Evolutionary conservation across 2,113 vertebrate genomes (phyloP), one percentile per base, ranked within the genome.

Genomic region (Hiodon tergisus): DNA sequence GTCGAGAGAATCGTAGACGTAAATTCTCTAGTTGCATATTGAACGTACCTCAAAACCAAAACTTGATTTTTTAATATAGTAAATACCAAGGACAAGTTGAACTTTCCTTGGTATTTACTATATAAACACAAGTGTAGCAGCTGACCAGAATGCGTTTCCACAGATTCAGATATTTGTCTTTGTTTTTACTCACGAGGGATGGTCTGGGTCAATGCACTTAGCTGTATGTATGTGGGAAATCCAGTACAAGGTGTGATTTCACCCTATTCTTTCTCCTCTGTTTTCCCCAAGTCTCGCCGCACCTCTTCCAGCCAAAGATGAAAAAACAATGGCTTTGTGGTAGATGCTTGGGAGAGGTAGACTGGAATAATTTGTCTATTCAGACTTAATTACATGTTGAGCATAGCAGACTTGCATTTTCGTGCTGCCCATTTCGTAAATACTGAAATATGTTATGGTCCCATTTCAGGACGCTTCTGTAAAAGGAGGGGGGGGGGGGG

Each of bases 311-410:
- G 60, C 69, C 53, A 77, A 77, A 71, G 13, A 11, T 73, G 55
- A 10, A 72, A 67, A 75, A 71, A 72, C 59, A 72, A 67, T 72
- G 52, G 54, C 76, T 77, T 67, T 72, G 69, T 72, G 9, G 60
- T 60, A 63, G 58, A 70, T 16, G 75, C 71, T 67, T 72, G 62
- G 51, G 62, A 72, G 76, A 77, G 69, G 69, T 72, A 77, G 76
- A 77, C 76, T 54, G 62, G 61, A 72, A 77, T 77, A 72, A 77
- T 77, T 67, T 77, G 69, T 62, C 76, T 46, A 66, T 77, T 72
- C 76, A 72, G 69, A 55, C 61, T 72, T 77, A 66, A 72, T 77
- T 67, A 59, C 62, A 65, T 77, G 69, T 65, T 47, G 60, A 66
- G 76, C 73, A 68, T 46, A 59, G 54, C 63, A 48, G 73, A 66